A percentile compares a stretch with the other conserved stretches of the same genome.
Conservation (phyloP, 2,113 vertebrate genomes). For the Pachycephala philippinensis region DNA sequence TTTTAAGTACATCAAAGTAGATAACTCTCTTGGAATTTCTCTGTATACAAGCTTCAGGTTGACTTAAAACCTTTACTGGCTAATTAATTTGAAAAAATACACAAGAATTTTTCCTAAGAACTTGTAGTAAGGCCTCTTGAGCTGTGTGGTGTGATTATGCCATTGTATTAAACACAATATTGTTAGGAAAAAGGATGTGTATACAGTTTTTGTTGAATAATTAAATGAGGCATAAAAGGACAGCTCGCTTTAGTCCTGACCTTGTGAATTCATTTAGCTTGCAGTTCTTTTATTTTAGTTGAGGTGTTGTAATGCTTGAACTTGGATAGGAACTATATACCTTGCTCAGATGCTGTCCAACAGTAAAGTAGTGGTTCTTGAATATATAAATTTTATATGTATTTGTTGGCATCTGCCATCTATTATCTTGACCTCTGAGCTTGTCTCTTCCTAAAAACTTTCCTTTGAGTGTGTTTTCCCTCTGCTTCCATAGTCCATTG, state of each 20-base stretch:
- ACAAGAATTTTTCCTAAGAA: not conserved
- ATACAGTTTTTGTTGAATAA: not conserved
- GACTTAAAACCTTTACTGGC: not conserved
- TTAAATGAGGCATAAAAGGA: not conserved
- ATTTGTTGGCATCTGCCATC: not conserved
- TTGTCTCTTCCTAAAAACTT: not conserved
- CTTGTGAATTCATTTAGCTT: not conserved
- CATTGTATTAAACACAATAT: not conserved
- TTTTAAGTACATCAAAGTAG: not conserved
- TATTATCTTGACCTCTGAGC: not conserved
- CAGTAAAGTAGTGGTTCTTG: not conserved
- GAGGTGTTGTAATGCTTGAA: not conserved
- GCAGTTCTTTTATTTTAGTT: not conserved
- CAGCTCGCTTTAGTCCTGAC: not conserved
- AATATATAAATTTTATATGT: not conserved
- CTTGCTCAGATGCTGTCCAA: not conserved
- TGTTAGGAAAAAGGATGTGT: not conserved
- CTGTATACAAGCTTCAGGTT: not conserved
- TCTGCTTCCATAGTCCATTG: rapidly evolving
- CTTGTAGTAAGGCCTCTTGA: not conserved
- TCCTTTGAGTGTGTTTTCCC: not conserved
- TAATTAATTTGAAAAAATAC: not conserved
- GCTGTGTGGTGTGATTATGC: not conserved
- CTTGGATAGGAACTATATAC: not conserved
- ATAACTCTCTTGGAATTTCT: not conserved